Conservation (phyloP, 2,888 invertebrate genomes). For the Cephus rjabovi region DNA sequence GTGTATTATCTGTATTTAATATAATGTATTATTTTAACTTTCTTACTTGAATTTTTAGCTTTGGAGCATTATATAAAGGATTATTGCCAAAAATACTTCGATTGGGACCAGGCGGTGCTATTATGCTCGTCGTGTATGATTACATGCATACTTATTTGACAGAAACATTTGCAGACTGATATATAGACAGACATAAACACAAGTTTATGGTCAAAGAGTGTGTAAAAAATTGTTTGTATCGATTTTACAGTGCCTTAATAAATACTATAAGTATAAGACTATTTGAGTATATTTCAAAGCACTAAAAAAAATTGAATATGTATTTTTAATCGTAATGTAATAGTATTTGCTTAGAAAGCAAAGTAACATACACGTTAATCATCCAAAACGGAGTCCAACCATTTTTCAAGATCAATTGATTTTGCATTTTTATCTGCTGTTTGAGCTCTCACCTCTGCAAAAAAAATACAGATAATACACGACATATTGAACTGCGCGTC, state of each 20-base stretch:
- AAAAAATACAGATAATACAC: slow-evolving; percentile 8
- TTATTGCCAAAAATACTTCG: slow-evolving; percentile 90
- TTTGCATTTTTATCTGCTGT: slow-evolving; percentile 36
- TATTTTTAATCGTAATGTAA: not conserved
- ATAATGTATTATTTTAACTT: slow-evolving; percentile 12
- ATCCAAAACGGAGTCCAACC: slow-evolving; percentile 57
- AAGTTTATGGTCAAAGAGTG: not conserved
- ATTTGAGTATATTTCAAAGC: not conserved
- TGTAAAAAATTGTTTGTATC: not conserved
- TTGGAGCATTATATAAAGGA: slow-evolving; percentile 91
- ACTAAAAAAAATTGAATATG: not conserved
- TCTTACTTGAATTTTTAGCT: slow-evolving; percentile 69
- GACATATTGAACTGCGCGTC: not conserved
- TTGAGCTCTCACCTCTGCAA: slow-evolving; percentile 33
- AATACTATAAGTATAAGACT: not conserved
- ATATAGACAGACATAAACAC: not conserved
- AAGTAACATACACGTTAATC: slow-evolving; percentile 32
- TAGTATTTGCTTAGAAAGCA: not conserved
- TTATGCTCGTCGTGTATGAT: slow-evolving; percentile 94
- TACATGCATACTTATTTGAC: slow-evolving; percentile 83
- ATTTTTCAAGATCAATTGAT: slow-evolving; percentile 57
- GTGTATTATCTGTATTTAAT: slow-evolving; percentile 38
- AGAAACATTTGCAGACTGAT: slow-evolving; percentile 58
- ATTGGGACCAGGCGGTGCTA: slow-evolving; percentile 94
- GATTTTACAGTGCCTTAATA: not conserved